A percentile compares a stretch with the other conserved stretches of the same genome.
Conservation (phyloP, 2,888 invertebrate genomes). For the Aphidoletes aphidimyza region DNA sequence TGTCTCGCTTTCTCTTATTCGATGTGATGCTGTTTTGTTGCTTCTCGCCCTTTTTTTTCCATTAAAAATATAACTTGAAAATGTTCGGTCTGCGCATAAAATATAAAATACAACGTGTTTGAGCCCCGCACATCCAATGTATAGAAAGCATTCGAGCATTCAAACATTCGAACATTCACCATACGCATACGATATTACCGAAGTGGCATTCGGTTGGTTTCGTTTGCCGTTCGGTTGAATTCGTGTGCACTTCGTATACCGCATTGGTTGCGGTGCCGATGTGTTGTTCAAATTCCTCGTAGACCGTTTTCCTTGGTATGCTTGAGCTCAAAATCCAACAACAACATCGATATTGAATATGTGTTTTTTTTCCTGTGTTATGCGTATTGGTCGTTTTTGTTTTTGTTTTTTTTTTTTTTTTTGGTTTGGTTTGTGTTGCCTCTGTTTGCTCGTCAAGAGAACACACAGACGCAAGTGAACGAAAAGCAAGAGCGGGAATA, state of each 20-base stretch:
- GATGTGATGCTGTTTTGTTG: constrained; percentile 41
- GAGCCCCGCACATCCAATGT: constrained; percentile 56
- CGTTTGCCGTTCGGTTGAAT: background rate
- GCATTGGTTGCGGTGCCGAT: constrained; percentile 56
- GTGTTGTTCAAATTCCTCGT: constrained; percentile 60
- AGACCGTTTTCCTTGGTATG: constrained; percentile 59
- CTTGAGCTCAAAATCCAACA: constrained; percentile 43
- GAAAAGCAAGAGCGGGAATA: constrained; percentile 59
- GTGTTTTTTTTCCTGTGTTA: constrained; percentile 34
- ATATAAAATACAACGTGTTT: constrained; percentile 57
- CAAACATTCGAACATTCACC: constrained; percentile 57
- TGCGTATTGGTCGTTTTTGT: constrained; percentile 56
- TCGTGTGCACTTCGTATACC: background rate
- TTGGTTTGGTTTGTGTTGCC: background rate
- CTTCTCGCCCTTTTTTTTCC: constrained; percentile 48
- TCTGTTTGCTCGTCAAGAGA: constrained; percentile 36
- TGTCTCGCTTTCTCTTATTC: constrained; percentile 39
- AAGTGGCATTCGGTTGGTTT: constrained; percentile 29
- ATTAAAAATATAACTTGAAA: constrained; percentile 54
- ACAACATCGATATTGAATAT: constrained; percentile 35
- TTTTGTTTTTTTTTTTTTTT: constrained; percentile 58
- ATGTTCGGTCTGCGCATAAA: constrained; percentile 59
- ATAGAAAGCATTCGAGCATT: constrained; percentile 57
- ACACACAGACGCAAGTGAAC: constrained; percentile 60
- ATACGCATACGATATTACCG: constrained; percentile 55